Percentiles rank a stretch among this genome's conserved stretches.
These are phyloP conservation scores for Leptopilina myrica DNA, from an alignment of 2,888 invertebrate genomes.

Conservation along the genomic window DNA sequence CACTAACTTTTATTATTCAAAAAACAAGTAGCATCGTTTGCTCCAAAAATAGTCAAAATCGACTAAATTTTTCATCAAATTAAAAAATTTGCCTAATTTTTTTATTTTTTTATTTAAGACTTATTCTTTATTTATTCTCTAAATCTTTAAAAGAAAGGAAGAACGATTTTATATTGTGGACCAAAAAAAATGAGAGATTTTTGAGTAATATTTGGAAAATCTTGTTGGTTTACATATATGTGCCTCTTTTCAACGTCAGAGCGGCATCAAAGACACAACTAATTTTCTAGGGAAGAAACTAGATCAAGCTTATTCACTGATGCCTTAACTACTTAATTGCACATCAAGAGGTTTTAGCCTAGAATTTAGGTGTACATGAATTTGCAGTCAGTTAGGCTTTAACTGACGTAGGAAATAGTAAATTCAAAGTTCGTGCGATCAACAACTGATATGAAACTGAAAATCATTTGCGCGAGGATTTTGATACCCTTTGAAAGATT, in stretches of 20 bases:
- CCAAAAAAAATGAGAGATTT: no score
- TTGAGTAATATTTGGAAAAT: no score
- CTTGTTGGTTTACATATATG: no score
- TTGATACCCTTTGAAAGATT: not conserved
- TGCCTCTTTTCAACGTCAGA: not conserved
- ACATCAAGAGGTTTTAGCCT: not conserved
- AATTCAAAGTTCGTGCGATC: constrained; percentile 18
- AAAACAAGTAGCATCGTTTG: no score
- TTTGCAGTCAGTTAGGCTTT: constrained; percentile 1
- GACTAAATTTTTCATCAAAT: no score
- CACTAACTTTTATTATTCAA: no score
- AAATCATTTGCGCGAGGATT: not conserved
- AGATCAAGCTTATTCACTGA: constrained; percentile 13
- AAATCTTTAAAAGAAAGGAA: no score
- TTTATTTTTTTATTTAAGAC: no score
- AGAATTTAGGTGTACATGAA: constrained; percentile 6
- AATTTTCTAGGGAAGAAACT: not conserved
- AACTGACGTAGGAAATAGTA: constrained; percentile 12
- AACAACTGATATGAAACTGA: constrained; percentile 27
- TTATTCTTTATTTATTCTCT: no score
- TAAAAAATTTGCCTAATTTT: no score
- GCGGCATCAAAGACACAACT: not conserved
- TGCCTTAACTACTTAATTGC: constrained; percentile 18
- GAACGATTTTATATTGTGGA: no score
- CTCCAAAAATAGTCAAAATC: no score